These are phyloP conservation scores for Copsychus sechellarum DNA, from an alignment of 2,113 vertebrate genomes.

Conservation along the genomic window DNA sequence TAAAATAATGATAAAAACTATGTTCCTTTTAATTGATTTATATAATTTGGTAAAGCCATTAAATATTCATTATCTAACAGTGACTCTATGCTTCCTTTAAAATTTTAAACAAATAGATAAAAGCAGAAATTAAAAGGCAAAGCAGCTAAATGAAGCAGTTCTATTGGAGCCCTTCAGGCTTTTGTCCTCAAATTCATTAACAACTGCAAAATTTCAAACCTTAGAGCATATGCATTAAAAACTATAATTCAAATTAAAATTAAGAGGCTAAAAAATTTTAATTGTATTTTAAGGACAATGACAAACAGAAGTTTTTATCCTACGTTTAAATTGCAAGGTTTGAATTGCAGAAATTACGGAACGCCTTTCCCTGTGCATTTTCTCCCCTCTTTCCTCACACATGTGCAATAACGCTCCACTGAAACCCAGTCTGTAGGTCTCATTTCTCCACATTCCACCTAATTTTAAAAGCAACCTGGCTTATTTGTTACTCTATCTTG, in stretches of 20 bases:
- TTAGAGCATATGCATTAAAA: not conserved
- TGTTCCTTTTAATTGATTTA: conserved; percentile 56
- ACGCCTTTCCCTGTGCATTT: not conserved
- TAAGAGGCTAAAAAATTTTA: not conserved
- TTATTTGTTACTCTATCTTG: not conserved
- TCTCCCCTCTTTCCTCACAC: not conserved
- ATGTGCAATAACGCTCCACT: not conserved
- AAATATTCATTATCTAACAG: conserved; percentile 47
- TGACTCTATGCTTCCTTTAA: conserved; percentile 33
- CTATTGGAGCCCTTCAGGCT: not conserved
- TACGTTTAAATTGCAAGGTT: not conserved
- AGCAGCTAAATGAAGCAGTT: conserved; percentile 27
- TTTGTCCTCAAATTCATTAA: conserved; percentile 27
- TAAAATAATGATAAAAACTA: conserved; percentile 47
- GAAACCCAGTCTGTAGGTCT: not conserved
- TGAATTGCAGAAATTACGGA: not conserved
- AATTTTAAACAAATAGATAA: conserved; percentile 39
- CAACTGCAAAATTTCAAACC: not conserved
- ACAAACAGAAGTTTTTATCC: not conserved
- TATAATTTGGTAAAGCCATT: conserved; percentile 58
- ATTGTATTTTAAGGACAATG: not conserved
- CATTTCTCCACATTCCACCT: not conserved
- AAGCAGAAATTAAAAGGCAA: conserved; percentile 56
- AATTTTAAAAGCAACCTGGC: not conserved
- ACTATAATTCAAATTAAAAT: not conserved